Percentiles rank a stretch among this genome's conserved stretches.
These are phyloP conservation scores for Antheraea assamensis DNA, from an alignment of 2,888 invertebrate genomes.

Conservation along the genomic window DNA sequence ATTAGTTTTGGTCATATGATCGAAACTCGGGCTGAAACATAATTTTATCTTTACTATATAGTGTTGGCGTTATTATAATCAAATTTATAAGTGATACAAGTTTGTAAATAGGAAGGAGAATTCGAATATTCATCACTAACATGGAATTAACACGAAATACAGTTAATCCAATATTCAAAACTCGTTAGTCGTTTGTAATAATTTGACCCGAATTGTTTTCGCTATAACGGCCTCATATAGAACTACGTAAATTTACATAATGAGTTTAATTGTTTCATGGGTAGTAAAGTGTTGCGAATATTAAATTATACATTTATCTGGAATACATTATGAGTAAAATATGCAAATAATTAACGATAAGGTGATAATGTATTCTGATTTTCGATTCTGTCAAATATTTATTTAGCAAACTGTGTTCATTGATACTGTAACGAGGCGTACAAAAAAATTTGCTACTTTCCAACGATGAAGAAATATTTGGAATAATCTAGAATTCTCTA, in stretches of 20 bases:
- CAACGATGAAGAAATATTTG: too few relatives aligned
- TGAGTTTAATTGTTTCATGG: conserved; percentile 13
- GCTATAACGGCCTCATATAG: conserved; percentile 2
- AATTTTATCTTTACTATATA: not conserved
- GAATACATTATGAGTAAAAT: not conserved
- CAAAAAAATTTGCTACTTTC: too few relatives aligned
- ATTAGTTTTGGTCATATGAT: not conserved
- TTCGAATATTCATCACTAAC: not conserved
- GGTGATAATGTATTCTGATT: not conserved
- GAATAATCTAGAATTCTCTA: too few relatives aligned
- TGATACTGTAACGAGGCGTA: not conserved
- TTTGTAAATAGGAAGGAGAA: not conserved
- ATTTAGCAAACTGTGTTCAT: not conserved
- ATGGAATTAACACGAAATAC: not conserved
- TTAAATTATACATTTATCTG: not conserved
- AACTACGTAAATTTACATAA: conserved; percentile 7
- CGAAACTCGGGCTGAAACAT: not conserved
- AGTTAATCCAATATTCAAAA: conserved; percentile 1
- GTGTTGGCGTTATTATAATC: not conserved
- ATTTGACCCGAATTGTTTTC: conserved; percentile 8
- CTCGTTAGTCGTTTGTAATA: conserved; percentile 11
- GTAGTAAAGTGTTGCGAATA: not conserved
- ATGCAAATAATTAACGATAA: conserved; percentile 1
- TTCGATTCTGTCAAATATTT: not conserved
- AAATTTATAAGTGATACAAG: not conserved